Evolutionary conservation across 2,888 invertebrate genomes (phyloP).

Genomic region (Ornithoptera priamus): DNA sequence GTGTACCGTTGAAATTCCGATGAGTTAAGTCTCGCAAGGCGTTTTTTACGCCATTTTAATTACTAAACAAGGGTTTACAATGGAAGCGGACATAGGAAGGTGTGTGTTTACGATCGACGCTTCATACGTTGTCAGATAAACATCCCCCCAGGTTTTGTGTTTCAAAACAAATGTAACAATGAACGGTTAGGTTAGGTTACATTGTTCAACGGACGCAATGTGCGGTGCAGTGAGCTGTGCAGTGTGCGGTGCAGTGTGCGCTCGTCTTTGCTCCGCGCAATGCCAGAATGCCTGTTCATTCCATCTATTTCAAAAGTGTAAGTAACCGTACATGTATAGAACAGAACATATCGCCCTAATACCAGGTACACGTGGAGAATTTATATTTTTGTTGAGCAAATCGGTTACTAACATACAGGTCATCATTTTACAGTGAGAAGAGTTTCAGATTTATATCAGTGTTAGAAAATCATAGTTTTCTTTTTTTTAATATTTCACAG

Average conservation of each 20-base stretch:
- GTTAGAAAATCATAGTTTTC: background rate
- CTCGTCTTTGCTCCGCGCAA: slow-evolving; percentile 23
- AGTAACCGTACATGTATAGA: slow-evolving; percentile 12
- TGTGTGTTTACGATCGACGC: slow-evolving; percentile 16
- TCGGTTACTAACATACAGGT: too few relatives aligned
- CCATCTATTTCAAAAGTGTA: slow-evolving; percentile 27
- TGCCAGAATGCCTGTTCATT: slow-evolving; percentile 32
- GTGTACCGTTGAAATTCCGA: too few relatives aligned
- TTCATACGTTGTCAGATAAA: slow-evolving; percentile 32
- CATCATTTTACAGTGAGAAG: too few relatives aligned
- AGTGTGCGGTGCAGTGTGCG: slow-evolving; percentile 20
- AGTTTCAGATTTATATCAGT: too few relatives aligned
- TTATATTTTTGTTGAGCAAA: background rate
- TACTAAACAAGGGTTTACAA: slow-evolving; percentile 28
- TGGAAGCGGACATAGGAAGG: background rate
- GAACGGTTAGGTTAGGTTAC: slow-evolving; percentile 16
- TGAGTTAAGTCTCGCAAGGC: too few relatives aligned
- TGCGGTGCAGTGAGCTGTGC: slow-evolving; percentile 21
- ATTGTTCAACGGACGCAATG: slow-evolving; percentile 10
- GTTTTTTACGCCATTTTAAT: background rate
- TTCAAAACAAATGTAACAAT: slow-evolving; percentile 36
- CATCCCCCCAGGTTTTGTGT: slow-evolving; percentile 35
- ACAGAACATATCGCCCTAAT: background rate
- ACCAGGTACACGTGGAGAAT: background rate
- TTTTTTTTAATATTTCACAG: slow-evolving; percentile 38